phyloP scores from a whole-genome alignment of 2,888 invertebrate species.

The Latheticus oryzae region DNA sequence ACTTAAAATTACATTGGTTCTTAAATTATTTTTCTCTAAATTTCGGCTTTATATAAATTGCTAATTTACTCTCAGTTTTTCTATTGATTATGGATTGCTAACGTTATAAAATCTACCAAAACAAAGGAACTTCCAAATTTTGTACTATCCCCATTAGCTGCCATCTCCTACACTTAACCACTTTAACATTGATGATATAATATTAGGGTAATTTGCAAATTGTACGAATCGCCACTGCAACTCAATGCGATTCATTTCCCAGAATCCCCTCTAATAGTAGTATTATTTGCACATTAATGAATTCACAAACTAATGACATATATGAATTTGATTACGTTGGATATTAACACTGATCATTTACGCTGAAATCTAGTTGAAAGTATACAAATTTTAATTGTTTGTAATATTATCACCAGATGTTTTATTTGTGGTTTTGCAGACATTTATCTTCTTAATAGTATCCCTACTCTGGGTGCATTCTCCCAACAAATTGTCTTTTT shows the following conservation, averaged over 20 bases:
- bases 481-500: too few species aligned
- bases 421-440: too few species aligned
- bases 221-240: too few species aligned
- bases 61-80: slow-evolving; percentile 13
- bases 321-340: slow-evolving; percentile 19
- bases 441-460: too few species aligned
- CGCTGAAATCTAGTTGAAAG: too few species aligned
- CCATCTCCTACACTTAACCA: too few species aligned
- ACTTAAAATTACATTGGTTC: slow-evolving; percentile 42
- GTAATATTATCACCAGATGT: too few species aligned
- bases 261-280: slow-evolving; percentile 12
- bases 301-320: slow-evolving; percentile 17
- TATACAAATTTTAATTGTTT: too few species aligned
- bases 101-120: slow-evolving; percentile 32
- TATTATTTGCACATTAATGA: slow-evolving; percentile 27
- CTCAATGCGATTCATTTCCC: slow-evolving; percentile 11
- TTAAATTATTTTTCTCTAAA: slow-evolving; percentile 27
- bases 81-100: slow-evolving; percentile 31
- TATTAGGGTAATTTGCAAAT: too few species aligned
- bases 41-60: slow-evolving; percentile 34
- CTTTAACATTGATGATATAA: too few species aligned
- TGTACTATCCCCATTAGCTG: slow-evolving; percentile 27
- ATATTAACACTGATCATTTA: too few species aligned
- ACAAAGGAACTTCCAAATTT: slow-evolving; percentile 20
- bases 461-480: too few species aligned